Conservation (phyloP, 2,797 vertebrate species). For the Epinephelus coioides region DNA sequence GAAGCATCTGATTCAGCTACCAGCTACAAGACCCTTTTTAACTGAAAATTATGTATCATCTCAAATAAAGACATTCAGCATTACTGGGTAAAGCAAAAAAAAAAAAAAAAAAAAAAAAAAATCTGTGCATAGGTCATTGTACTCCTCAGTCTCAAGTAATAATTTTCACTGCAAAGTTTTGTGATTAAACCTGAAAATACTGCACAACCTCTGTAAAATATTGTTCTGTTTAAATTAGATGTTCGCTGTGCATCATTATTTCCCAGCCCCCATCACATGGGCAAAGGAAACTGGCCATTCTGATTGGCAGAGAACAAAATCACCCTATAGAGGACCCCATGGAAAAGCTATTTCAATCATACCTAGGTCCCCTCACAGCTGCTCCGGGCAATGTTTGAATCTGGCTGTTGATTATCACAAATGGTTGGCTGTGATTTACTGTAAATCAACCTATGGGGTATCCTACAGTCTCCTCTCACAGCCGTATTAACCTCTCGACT, state of each 20-base stretch:
- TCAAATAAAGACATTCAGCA: not conserved
- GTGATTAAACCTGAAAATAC: slow-evolving; percentile 5
- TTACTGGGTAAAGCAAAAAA: not conserved
- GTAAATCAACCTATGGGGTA: slow-evolving; percentile 52
- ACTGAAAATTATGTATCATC: not conserved
- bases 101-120: not conserved
- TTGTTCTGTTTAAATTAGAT: not conserved
- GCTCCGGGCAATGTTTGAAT: slow-evolving; percentile 40
- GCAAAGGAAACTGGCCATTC: slow-evolving; percentile 13
- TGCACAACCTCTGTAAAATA: not conserved
- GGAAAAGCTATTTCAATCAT: slow-evolving; percentile 62
- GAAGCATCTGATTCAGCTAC: not conserved
- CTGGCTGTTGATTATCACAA: slow-evolving; percentile 61
- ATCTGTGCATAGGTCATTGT: not conserved
- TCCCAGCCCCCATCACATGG: not conserved
- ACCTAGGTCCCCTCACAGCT: slow-evolving; percentile 34
- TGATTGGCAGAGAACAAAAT: slow-evolving; percentile 42
- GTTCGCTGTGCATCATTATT: slow-evolving; percentile 1
- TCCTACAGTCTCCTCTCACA: slow-evolving; percentile 41
- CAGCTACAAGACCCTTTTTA: not conserved
- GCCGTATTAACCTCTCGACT: slow-evolving; percentile 63
- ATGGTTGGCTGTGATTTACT: slow-evolving; percentile 60
- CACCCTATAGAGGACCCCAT: slow-evolving; percentile 16
- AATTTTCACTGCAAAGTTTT: not conserved
- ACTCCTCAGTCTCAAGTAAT: not conserved